phyloP scores from a whole-genome alignment of 2,888 invertebrate genomes.

The Notocelia uddmanniana region DNA sequence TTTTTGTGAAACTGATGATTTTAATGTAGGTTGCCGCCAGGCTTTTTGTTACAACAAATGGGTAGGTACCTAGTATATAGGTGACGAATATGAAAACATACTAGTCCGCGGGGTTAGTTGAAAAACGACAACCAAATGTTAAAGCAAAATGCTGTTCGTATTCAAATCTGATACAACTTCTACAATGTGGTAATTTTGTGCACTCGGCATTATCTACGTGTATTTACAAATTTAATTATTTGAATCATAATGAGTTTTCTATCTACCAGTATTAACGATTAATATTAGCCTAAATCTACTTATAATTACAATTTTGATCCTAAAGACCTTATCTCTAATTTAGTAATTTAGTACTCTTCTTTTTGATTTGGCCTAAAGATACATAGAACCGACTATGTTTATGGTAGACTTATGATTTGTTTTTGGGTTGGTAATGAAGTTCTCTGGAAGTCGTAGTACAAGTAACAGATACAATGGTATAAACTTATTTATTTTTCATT shows the following conservation, averaged over 20 bases:
- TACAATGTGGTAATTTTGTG: no score
- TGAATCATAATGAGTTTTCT: neutral
- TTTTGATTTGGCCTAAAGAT: conserved; percentile 9
- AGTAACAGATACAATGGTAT: neutral
- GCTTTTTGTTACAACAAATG: no score
- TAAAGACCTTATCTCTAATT: conserved; percentile 33
- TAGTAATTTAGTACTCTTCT: conserved; percentile 44
- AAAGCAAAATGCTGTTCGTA: no score
- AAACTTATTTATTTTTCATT: neutral
- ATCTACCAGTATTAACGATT: neutral
- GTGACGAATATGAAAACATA: no score
- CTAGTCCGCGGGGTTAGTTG: no score
- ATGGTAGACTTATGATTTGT: conserved; percentile 36
- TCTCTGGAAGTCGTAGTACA: neutral
- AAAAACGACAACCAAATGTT: no score
- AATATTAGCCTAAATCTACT: neutral
- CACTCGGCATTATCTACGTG: neutral
- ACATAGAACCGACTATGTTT: conserved; percentile 16
- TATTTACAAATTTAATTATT: neutral
- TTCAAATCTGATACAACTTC: no score
- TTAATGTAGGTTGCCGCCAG: neutral
- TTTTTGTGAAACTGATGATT: neutral
- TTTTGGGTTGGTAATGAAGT: conserved; percentile 6
- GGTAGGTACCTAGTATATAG: no score
- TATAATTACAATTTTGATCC: conserved; percentile 15